Percentiles rank a stretch among this genome's conserved stretches.
phyloP scores from a whole-genome alignment of 2,888 invertebrate species.

The Morinoia aosen region DNA sequence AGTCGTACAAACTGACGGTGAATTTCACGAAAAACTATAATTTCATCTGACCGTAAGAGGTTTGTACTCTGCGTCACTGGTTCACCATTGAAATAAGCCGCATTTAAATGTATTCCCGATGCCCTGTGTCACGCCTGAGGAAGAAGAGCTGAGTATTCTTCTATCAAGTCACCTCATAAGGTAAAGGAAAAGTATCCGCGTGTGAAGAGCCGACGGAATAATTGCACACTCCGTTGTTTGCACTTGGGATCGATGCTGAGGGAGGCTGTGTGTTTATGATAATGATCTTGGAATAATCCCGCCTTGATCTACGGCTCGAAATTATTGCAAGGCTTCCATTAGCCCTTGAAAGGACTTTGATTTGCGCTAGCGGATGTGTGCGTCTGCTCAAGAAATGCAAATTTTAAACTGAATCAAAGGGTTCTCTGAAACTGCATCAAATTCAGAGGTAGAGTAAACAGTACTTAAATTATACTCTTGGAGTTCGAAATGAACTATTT shows the following conservation, averaged over 20 bases:
- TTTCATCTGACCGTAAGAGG: neutral
- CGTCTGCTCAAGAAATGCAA: neutral
- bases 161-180: neutral
- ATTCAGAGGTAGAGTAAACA: neutral
- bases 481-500: neutral
- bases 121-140: neutral
- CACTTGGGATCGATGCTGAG: neutral
- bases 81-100: neutral
- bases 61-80: neutral
- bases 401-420: neutral
- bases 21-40: neutral
- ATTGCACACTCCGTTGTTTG: conserved; percentile 18
- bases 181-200: neutral
- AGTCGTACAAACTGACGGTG: neutral
- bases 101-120: neutral
- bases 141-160: neutral
- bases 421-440: neutral
- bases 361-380: neutral
- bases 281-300: conserved; percentile 38
- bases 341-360: conserved; percentile 7
- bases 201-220: neutral
- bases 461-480: neutral
- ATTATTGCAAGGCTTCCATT: conserved; percentile 9
- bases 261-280: conserved; percentile 43
- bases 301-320: conserved; percentile 33